phyloP scores from a whole-genome alignment of 2,113 vertebrate genomes.

The Epinephelus fuscoguttatus region DNA sequence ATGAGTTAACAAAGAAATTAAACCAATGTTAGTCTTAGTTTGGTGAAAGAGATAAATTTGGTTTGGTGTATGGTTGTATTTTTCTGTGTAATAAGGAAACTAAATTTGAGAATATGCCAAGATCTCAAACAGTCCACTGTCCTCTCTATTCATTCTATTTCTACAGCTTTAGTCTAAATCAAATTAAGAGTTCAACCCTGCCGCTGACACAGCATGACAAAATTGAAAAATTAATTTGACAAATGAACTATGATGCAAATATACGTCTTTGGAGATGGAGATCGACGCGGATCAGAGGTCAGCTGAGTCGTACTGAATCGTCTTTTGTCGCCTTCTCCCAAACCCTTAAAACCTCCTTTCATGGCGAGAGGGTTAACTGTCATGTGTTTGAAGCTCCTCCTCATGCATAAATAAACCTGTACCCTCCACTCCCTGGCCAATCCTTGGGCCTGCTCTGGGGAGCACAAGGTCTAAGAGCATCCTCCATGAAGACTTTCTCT shows the following conservation, averaged over 20 bases:
- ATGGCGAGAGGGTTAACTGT: slow-evolving; percentile 47
- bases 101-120: too few relatives aligned
- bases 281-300: slow-evolving; percentile 51
- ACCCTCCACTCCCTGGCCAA: slow-evolving; percentile 38
- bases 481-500: slow-evolving; percentile 75
- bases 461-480: slow-evolving; percentile 72
- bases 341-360: slow-evolving; percentile 35
- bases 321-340: slow-evolving; percentile 48
- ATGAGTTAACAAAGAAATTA: too few relatives aligned
- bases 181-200: slow-evolving; percentile 22
- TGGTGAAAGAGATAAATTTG: too few relatives aligned
- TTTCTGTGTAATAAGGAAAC: too few relatives aligned
- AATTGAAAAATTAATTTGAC: slow-evolving; percentile 67
- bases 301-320: slow-evolving; percentile 15
- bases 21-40: too few relatives aligned
- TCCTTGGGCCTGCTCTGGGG: slow-evolving; percentile 44
- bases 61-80: too few relatives aligned
- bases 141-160: too few relatives aligned
- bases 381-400: slow-evolving; percentile 61
- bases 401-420: slow-evolving; percentile 65
- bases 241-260: slow-evolving; percentile 77
- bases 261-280: slow-evolving; percentile 58
- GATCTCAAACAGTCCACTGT: too few relatives aligned
- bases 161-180: not conserved
- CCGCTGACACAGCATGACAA: slow-evolving; percentile 68